Conservation (phyloP, 2,888 invertebrate genomes). For the Chymomyza amoena region DNA sequence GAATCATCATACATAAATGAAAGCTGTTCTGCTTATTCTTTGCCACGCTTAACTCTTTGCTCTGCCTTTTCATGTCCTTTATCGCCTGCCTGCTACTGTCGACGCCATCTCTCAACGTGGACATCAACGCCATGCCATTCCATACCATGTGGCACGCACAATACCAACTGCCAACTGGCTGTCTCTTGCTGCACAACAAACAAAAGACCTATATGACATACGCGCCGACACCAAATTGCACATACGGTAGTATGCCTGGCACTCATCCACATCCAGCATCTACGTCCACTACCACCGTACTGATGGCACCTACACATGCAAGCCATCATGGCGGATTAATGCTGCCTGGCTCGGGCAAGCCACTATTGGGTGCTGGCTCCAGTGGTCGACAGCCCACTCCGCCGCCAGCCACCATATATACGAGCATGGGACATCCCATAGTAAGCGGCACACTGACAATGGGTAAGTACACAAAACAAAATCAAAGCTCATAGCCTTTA, state of each 20-base stretch:
- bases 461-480: slow-evolving; percentile 56
- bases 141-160: slow-evolving; percentile 18
- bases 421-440: slow-evolving; percentile 68
- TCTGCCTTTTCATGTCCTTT: slow-evolving; percentile 56
- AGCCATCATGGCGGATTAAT: slow-evolving; percentile 63
- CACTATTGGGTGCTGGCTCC: slow-evolving; percentile 29
- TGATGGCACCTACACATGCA: slow-evolving; percentile 67
- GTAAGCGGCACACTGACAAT: slow-evolving; percentile 73
- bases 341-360: slow-evolving; percentile 44
- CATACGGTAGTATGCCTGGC: slow-evolving; percentile 72
- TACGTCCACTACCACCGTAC: slow-evolving; percentile 74
- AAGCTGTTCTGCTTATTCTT: slow-evolving; percentile 40
- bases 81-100: slow-evolving; percentile 23
- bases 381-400: slow-evolving; percentile 62
- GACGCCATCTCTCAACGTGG: slow-evolving; percentile 18
- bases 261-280: slow-evolving; percentile 57
- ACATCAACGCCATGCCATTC: slow-evolving; percentile 41
- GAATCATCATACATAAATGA: slow-evolving; percentile 42
- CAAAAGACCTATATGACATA: slow-evolving; percentile 76
- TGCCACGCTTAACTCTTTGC: slow-evolving; percentile 27
- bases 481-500: background rate
- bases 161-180: slow-evolving; percentile 1
- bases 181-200: slow-evolving; percentile 27
- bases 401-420: slow-evolving; percentile 70
- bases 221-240: slow-evolving; percentile 75